Base-by-base conservation (phyloP, 2,888 invertebrate genomes). In the Tridacna crocea region DNA sequence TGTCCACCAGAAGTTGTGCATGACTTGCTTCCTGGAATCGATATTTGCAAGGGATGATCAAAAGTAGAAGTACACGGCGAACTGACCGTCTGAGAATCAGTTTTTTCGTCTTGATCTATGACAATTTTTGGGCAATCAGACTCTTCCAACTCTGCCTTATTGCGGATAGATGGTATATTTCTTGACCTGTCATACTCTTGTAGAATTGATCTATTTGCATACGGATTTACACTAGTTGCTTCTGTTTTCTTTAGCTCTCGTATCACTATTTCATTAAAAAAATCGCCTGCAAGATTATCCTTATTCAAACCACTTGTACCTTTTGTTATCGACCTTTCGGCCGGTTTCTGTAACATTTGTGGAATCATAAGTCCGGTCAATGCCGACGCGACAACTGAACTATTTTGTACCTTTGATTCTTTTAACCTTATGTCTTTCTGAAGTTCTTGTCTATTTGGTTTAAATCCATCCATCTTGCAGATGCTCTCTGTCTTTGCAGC, bases 261-360 rank as follows among this genome's bases (percentile, higher is more conserved):
- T 70, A 82, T 79, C 17, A 86, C 65, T 60, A 82, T 72, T 46
- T 77, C 72, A 80, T 80, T 80, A 66, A 85, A 80, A n/a, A 72
- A 22, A 46, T 79, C 79, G 36, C 66, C 72, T 19, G 68, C 70
- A 22, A 72, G 72, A 3, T 19, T 36, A 13, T 70, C 65, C 26
- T 81, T 81, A 26, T 58, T 68, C 17, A 86, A 51, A 22, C 88
- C 88, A 77, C 88, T 88, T 13, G 88, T 88, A 17, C 88, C 88
- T 61, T 82, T 85, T 11, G 86, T 86, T n/a, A 88, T 88, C 26
- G 88, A 88, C 51, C 88, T 72, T 79, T 79, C 84, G 66, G 77
- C 24, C 17, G 79, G 47, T 70, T 70, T 70, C 4, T 3, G 27
- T 22, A 22, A 1, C 3, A 70, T 17, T 26, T 70, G 70, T 24